Conservation (phyloP, 2,797 vertebrate species). For the Paguma larvata region DNA sequence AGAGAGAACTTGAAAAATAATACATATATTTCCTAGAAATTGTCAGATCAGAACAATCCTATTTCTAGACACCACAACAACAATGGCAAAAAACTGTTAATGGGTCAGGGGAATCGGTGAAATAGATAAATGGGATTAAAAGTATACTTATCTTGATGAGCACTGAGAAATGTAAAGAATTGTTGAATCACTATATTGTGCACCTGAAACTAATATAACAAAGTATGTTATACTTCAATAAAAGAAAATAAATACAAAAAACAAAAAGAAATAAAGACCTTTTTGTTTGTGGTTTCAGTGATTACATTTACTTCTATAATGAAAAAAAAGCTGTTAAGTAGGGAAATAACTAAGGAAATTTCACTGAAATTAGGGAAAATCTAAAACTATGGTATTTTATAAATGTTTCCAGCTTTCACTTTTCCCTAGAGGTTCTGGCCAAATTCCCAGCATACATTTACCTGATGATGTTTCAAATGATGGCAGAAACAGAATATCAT, state of each 20-base stretch:
- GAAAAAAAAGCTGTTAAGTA: conserved; percentile 8
- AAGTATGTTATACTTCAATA: neutral
- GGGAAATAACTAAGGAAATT: conserved; percentile 19
- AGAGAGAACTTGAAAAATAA: neutral
- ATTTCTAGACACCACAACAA: conserved; percentile 33
- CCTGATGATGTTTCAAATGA: neutral
- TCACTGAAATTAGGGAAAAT: conserved; percentile 35
- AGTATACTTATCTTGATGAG: neutral
- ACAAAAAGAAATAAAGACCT: neutral
- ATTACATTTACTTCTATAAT: neutral
- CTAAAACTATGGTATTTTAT: conserved; percentile 53
- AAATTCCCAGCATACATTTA: conserved; percentile 20
- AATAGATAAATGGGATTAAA: neutral
- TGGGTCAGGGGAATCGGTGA: neutral
- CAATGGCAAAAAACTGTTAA: neutral
- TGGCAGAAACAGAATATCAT: neutral
- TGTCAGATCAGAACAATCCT: neutral
- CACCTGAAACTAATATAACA: neutral
- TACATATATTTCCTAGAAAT: neutral
- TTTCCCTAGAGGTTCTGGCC: conserved; percentile 44
- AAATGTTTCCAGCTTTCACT: conserved; percentile 26
- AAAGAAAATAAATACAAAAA: neutral
- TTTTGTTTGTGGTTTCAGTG: neutral
- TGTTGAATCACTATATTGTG: neutral
- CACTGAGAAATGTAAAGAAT: neutral